Conservation (phyloP, 1,140 invertebrate genomes). For the Hormaphis cornu region DNA sequence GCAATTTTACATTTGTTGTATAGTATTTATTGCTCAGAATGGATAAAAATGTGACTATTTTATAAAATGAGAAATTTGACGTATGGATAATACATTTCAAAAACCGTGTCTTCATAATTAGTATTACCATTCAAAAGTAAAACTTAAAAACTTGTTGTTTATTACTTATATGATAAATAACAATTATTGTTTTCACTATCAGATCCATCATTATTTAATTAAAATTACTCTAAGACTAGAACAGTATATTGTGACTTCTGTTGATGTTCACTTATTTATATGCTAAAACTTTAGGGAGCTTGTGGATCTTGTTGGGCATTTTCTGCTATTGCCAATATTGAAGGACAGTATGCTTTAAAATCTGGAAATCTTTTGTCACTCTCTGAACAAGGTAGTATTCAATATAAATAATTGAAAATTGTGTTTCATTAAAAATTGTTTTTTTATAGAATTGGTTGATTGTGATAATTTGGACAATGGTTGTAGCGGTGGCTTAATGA, state of each 20-base stretch:
- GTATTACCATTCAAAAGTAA: too few species aligned
- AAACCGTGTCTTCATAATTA: too few species aligned
- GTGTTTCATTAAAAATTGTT: background rate
- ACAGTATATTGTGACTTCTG: background rate
- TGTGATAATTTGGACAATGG: constrained; percentile 89
- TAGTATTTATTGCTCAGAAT: too few species aligned
- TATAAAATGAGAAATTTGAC: too few species aligned
- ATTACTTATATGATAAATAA: too few species aligned
- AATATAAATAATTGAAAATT: background rate
- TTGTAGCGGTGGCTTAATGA: constrained; percentile 83
- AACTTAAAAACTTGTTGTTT: too few species aligned
- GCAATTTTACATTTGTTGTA: too few species aligned
- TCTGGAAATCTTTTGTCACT: constrained; percentile 72
- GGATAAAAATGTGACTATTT: too few species aligned
- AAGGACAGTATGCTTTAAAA: constrained; percentile 85
- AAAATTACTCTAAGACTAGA: too few species aligned
- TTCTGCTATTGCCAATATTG: constrained; percentile 92
- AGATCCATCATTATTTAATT: too few species aligned
- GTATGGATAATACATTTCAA: too few species aligned
- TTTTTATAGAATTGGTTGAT: constrained; percentile 73
- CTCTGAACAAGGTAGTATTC: constrained; percentile 71
- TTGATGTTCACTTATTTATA: background rate
- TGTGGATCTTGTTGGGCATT: constrained; percentile 99
- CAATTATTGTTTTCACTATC: too few species aligned
- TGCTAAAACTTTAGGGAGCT: constrained; percentile 44